phyloP scores from a whole-genome alignment of 2,888 invertebrate species.

The Anthophora plumipes region DNA sequence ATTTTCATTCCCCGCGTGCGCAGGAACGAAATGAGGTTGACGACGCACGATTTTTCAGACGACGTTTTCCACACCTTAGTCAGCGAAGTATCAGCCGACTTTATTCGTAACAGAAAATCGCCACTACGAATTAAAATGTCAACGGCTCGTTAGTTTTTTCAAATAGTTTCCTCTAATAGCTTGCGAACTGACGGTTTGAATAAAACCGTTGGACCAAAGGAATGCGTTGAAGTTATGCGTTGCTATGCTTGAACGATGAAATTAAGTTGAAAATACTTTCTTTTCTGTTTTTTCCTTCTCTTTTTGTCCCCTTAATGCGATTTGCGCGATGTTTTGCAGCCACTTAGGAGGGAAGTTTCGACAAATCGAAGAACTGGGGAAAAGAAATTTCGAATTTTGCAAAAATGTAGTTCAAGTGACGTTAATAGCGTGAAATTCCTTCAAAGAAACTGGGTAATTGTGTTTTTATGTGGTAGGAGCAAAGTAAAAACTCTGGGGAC shows the following conservation, averaged over 20 bases:
- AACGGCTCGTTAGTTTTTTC: constrained; percentile 24
- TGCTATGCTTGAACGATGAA: background rate
- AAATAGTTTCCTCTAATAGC: background rate
- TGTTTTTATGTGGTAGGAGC: too few relatives aligned
- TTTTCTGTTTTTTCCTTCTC: too few relatives aligned
- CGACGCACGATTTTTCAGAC: constrained; percentile 48
- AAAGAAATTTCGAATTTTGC: too few relatives aligned
- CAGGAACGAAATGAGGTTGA: constrained; percentile 42
- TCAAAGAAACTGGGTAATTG: too few relatives aligned
- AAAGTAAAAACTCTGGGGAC: too few relatives aligned
- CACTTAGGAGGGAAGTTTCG: background rate
- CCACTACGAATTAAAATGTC: constrained; percentile 43
- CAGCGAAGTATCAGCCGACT: constrained; percentile 27
- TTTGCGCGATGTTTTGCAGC: too few relatives aligned
- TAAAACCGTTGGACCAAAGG: background rate
- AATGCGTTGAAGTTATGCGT: too few relatives aligned
- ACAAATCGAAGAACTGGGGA: background rate
- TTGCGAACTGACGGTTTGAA: background rate
- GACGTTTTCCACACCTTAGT: constrained; percentile 26
- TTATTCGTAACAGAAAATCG: constrained; percentile 27
- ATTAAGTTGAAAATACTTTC: background rate
- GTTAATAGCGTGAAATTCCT: too few relatives aligned
- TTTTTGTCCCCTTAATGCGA: background rate
- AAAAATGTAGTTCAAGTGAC: too few relatives aligned
- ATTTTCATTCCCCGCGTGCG: constrained; percentile 24